phyloP scores from a whole-genome alignment of 64 coral and sea anemone species.

The Trachythela sp. region DNA sequence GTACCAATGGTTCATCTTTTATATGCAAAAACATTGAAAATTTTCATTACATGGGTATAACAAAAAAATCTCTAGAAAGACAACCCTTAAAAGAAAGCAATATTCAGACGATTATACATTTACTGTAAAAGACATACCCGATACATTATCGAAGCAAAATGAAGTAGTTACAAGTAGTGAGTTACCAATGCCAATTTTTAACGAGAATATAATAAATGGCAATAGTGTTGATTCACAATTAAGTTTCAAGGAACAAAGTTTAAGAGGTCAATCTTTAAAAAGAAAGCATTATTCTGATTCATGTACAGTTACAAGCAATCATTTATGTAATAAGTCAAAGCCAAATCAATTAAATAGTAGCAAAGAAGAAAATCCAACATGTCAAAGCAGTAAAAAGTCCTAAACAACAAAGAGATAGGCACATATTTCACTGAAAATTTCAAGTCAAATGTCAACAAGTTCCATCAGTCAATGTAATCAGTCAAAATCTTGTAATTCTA shows the following conservation, averaged over 20 bases:
- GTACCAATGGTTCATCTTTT: neutral
- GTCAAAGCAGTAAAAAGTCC: too few species aligned
- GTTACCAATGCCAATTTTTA: neutral
- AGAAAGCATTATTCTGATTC: neutral
- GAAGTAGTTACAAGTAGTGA: neutral
- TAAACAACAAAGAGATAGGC: neutral
- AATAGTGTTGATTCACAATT: neutral
- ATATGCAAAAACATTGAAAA: too few species aligned
- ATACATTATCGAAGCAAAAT: neutral
- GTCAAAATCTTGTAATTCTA: neutral
- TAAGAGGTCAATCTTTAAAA: conserved; percentile 8
- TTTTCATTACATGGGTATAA: too few species aligned
- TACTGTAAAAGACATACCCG: neutral
- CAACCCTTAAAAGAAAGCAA: neutral
- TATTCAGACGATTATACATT: neutral
- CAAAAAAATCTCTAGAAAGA: neutral
- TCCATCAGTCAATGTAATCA: neutral
- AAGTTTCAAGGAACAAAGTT: neutral
- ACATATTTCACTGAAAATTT: neutral
- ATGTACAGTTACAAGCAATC: neutral
- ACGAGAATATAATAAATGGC: neutral
- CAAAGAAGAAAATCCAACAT: neutral
- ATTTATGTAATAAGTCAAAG: conserved; percentile 17
- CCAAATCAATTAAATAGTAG: conserved; percentile 1
- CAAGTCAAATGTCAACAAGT: neutral